phyloP scores from a whole-genome alignment of 2,888 invertebrate species.

The Ophioninae sp. region DNA sequence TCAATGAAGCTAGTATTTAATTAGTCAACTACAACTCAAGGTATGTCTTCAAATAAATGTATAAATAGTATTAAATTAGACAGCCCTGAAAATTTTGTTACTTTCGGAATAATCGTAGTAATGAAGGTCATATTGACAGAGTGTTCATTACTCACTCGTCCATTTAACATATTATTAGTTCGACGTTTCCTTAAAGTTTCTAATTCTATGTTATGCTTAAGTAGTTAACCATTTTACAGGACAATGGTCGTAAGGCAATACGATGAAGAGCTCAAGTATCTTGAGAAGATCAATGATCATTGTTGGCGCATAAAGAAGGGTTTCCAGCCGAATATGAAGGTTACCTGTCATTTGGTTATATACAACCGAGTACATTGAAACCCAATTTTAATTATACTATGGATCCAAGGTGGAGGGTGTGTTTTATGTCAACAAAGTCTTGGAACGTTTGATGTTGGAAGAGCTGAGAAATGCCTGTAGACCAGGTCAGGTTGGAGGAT shows the following conservation, averaged over 20 bases:
- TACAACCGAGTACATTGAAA: background rate
- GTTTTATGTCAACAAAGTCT: conserved; percentile 95
- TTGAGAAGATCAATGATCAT: conserved; percentile 93
- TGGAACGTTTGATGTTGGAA: conserved; percentile 98
- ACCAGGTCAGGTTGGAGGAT: conserved; percentile 95
- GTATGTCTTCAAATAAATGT: no score
- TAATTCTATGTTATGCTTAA: no score
- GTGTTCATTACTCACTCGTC: no score
- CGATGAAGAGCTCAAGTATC: conserved; percentile 95
- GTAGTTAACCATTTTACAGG: conserved; percentile 2
- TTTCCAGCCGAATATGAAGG: conserved; percentile 99
- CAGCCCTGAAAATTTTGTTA: no score
- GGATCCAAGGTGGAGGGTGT: conserved; percentile 92
- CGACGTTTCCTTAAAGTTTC: no score
- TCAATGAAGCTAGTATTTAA: no score
- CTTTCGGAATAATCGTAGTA: no score
- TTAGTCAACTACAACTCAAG: no score
- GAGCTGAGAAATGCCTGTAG: conserved; percentile 95
- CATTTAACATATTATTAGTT: no score
- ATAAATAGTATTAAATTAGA: no score
- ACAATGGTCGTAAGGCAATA: conserved; percentile 95
- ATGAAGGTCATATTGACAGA: no score
- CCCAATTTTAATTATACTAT: conserved; percentile 24
- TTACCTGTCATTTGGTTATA: conserved; percentile 73
- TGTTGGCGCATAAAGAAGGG: conserved; percentile 98